These are phyloP conservation scores for Papilio dardanus DNA, from an alignment of 1,140 invertebrate species.

Conservation along the genomic window DNA sequence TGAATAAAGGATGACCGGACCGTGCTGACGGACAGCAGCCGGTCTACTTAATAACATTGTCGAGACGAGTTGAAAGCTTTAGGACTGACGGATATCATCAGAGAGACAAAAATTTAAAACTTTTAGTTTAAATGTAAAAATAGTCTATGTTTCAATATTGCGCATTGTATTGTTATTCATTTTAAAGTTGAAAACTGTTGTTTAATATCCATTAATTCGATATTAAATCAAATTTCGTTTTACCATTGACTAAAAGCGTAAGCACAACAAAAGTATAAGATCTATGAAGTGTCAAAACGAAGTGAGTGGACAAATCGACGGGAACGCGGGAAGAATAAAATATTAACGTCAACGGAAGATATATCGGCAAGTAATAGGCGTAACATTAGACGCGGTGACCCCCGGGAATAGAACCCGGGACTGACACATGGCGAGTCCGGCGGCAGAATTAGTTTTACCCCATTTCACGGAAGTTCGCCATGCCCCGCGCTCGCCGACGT, in stretches of 20 bases:
- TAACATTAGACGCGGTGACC: conserved; percentile 70
- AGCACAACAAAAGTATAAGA: conserved; percentile 19
- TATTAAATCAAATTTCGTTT: background rate
- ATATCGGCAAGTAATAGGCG: conserved; percentile 78
- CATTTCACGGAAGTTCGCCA: conserved; percentile 78
- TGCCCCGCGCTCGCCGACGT: conserved; percentile 53
- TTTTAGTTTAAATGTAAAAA: background rate
- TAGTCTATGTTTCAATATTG: no score
- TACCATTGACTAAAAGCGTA: background rate
- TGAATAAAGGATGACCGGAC: conserved; percentile 80
- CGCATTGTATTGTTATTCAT: no score
- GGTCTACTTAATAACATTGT: conserved; percentile 74
- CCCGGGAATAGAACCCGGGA: conserved; percentile 69
- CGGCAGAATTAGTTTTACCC: conserved; percentile 71
- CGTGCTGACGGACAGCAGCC: conserved; percentile 63
- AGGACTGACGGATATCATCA: conserved; percentile 48
- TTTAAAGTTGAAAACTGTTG: background rate
- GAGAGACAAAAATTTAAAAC: background rate
- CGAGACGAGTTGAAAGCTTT: conserved; percentile 47
- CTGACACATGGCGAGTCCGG: conserved; percentile 70
- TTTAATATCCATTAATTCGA: background rate
- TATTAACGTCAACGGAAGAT: conserved; percentile 74
- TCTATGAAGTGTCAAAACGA: conserved; percentile 20
- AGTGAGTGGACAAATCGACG: conserved; percentile 56
- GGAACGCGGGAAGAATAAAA: conserved; percentile 69